Base-by-base conservation (phyloP, 2,888 invertebrate species). In the Mellilla xanthometata region DNA sequence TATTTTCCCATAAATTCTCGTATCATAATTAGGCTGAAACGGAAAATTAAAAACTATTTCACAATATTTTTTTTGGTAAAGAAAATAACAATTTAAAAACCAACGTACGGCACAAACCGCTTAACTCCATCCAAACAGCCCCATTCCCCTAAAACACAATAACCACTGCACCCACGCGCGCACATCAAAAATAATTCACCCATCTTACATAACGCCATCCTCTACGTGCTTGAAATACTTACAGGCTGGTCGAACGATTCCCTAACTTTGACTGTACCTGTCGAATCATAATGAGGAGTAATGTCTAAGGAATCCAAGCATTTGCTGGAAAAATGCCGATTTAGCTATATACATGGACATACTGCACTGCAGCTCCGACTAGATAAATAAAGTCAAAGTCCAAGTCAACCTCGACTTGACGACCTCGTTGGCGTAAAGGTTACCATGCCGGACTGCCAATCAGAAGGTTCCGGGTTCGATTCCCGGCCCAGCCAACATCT, bases 241-340 rank as follows among this genome's bases (percentile, higher is more conserved):
- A 61, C 50, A 19, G 45, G n/a, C 53, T 52, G 58, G 60, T 56
- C 58, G 61, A 64, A 56, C 69, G 68, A 71, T 74, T 72, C 64
- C 61, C 68, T 70, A 77, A 76, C 75, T 80, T 75, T 72, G 77
- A 77, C 69, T 75, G 38, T 66, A 75, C 73, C 76, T 74, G 66
- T 58, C 74, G 80, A 79, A 79, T 79, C 50, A 66, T 70, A 81
- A 81, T 76, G 73, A 71, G 68, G 56, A 51, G 55, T 71, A 68
- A 72, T 72, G 63, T 60, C 61, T 57, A 53, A 56, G 56, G 45
- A 44, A 23, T 45, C 34, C 36, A 33, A 13, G 19, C 15, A 42
- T 35, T 24, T 30, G 22, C 3, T 13, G 42, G 33, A 42, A 36
- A 43, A 38, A 38, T 38, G 45, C 29, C 29, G 34, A 45, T 34